Base-by-base conservation (phyloP, 2,113 vertebrate genomes). In the Tichodroma muraria region DNA sequence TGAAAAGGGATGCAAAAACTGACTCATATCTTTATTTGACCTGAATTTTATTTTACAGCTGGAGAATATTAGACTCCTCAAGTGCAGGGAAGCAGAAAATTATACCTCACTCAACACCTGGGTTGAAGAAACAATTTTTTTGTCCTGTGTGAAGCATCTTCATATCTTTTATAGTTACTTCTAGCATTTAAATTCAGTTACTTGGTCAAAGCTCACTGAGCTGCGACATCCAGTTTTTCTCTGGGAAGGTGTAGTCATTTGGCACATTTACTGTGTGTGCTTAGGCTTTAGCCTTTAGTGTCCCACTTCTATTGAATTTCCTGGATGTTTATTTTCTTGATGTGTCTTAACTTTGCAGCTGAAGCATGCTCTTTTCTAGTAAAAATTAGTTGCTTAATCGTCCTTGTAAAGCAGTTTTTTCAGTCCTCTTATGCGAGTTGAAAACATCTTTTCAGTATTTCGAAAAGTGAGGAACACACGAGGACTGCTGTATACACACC, bases 101-200 rank as follows among this genome's bases (percentile, higher is more conserved):
- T 30, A 17, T 63, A 5, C 0, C 31, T 5, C 9, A 40, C 3
- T 10, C 4, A 59, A 14, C 11, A 17, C 17, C 13, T 2, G 2
- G 7, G 47, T 60, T 47, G 40, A 65, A 59, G 22, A 84, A 89
- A 69, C 19, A n/a, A 4, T 52, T 10, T 80, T n/a, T 42, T 66
- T 47, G 33, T 94, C 18, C 10, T 24, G 1, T 65, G 44, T 80
- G 52, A 66, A 79, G 22, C 27, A 59, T 15, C 28, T 57, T 71
- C 1, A 3, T 63, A 28, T n/a, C 53, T 52, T 72, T 11, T 2
- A 1, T 33, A 42, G 27, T 47, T 50, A 42, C 5, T 33, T 40
- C 5, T 15, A 17, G 27, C 42, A 27, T 49, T 88, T 70, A 12
- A 70, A 42, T 66, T 64, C 19, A 65, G 2, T 65, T 78, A 52